A percentile compares a stretch with the other conserved stretches of the same genome.
Conservation (phyloP, 2,113 vertebrate genomes). For the Vanacampus margaritifer region DNA sequence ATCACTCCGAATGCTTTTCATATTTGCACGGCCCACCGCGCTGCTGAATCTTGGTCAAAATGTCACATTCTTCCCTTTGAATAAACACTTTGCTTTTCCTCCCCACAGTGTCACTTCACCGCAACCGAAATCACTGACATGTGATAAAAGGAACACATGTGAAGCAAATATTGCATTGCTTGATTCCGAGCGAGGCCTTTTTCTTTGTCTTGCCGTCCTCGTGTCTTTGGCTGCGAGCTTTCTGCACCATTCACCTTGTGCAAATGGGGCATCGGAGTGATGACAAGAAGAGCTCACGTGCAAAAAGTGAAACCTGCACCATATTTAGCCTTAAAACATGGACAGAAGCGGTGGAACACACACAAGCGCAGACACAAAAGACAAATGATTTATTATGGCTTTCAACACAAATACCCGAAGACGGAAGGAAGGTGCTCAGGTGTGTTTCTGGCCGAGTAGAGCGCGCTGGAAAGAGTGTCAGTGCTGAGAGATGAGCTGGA, state of each 20-base stretch:
- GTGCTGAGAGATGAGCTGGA: slow-evolving; percentile 66
- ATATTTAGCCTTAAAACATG: slow-evolving; percentile 40
- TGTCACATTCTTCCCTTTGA: slow-evolving; percentile 61
- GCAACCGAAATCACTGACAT: slow-evolving; percentile 77
- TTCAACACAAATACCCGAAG: slow-evolving; percentile 66
- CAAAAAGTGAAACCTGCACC: slow-evolving; percentile 30
- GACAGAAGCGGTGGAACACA: slow-evolving; percentile 53
- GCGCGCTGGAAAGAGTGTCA: slow-evolving; percentile 36
- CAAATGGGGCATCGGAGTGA: slow-evolving; percentile 66
- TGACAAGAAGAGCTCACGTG: slow-evolving; percentile 58
- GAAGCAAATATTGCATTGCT: slow-evolving; percentile 28
- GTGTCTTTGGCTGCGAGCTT: slow-evolving; percentile 34
- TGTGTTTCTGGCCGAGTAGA: slow-evolving; percentile 51
- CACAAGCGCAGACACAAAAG: slow-evolving; percentile 66
- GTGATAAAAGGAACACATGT: slow-evolving; percentile 46
- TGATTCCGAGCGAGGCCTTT: slow-evolving; percentile 21
- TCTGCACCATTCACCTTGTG: slow-evolving; percentile 46
- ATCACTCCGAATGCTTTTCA: slow-evolving; percentile 60
- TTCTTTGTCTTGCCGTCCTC: slow-evolving; percentile 4
- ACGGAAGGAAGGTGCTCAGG: slow-evolving; percentile 54
- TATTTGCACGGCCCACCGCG: slow-evolving; percentile 63
- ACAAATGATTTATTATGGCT: slow-evolving; percentile 72
- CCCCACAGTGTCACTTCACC: slow-evolving; percentile 70
- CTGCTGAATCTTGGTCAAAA: slow-evolving; percentile 58
- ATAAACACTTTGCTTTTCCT: slow-evolving; percentile 79